Percentiles rank a stretch among this genome's conserved stretches.
Conservation (phyloP, 2,797 vertebrate species). For the Echeneis naucrates region DNA sequence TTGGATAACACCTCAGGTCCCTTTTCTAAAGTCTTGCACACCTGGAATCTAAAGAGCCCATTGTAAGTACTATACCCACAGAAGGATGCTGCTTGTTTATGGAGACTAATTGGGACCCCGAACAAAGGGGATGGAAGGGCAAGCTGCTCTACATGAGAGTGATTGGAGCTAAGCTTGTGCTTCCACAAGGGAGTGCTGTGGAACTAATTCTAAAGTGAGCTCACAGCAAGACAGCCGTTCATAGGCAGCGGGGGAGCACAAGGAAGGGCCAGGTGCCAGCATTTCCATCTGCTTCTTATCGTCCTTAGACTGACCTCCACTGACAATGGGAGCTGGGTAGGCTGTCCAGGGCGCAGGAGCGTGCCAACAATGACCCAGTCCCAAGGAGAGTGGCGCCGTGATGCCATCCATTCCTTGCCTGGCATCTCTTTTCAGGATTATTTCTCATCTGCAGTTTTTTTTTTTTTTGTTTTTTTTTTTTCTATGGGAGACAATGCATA, state of each 20-base stretch:
- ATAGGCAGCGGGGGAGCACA: slow-evolving; percentile 71
- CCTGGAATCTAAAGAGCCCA: slow-evolving; percentile 24
- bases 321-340: slow-evolving; percentile 80
- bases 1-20: slow-evolving; percentile 18
- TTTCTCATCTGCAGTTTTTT: slow-evolving; percentile 59
- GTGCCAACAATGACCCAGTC: slow-evolving; percentile 73
- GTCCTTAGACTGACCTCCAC: slow-evolving; percentile 80
- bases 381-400: slow-evolving; percentile 69
- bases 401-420: slow-evolving; percentile 72
- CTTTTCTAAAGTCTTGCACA: slow-evolving; percentile 11
- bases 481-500: slow-evolving; percentile 69
- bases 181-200: slow-evolving; percentile 79
- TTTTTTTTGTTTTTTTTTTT: slow-evolving; percentile 32
- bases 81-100: slow-evolving; percentile 67
- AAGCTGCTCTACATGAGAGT: slow-evolving; percentile 73
- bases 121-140: slow-evolving; percentile 72
- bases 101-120: slow-evolving; percentile 67
- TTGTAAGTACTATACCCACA: slow-evolving; percentile 34
- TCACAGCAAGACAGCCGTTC: slow-evolving; percentile 73
- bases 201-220: slow-evolving; percentile 79
- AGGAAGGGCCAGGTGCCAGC: slow-evolving; percentile 79
- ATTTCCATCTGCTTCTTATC: slow-evolving; percentile 86
- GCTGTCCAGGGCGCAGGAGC: slow-evolving; percentile 66
- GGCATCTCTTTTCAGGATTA: slow-evolving; percentile 69
- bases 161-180: slow-evolving; percentile 65